Conservation (phyloP, 2,113 vertebrate genomes). For the Alosa alosa region DNA sequence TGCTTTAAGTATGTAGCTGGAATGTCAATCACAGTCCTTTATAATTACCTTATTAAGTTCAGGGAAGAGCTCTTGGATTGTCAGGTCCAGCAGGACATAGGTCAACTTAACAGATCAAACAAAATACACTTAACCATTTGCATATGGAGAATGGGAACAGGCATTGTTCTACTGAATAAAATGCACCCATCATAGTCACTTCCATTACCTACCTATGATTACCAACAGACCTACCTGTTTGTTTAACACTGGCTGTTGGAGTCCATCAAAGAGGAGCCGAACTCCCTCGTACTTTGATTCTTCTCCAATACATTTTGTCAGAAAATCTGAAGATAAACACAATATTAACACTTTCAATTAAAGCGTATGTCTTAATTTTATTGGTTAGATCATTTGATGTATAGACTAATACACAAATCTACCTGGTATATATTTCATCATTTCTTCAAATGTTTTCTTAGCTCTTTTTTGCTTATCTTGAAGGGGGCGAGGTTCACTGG, state of each 20-base stretch:
- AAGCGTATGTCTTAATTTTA: neutral
- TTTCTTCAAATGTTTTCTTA: slow-evolving; percentile 90
- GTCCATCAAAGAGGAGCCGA: slow-evolving; percentile 86
- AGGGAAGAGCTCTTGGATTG: slow-evolving; percentile 90
- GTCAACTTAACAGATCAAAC: slow-evolving; percentile 77
- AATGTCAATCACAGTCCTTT: neutral
- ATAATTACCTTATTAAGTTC: slow-evolving; percentile 86
- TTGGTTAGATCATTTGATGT: neutral
- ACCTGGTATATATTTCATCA: slow-evolving; percentile 97
- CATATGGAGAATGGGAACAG: neutral
- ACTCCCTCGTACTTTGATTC: slow-evolving; percentile 91
- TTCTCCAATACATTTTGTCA: slow-evolving; percentile 92
- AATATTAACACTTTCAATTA: neutral
- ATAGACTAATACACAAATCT: neutral
- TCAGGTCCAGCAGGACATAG: slow-evolving; percentile 90
- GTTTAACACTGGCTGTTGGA: slow-evolving; percentile 95
- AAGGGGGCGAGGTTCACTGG: slow-evolving; percentile 78
- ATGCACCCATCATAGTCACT: neutral
- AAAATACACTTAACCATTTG: neutral
- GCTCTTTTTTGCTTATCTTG: slow-evolving; percentile 87
- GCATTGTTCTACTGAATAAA: neutral
- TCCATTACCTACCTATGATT: neutral
- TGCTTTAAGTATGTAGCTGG: neutral
- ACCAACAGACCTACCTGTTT: slow-evolving; percentile 80
- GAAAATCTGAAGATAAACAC: slow-evolving; percentile 70